Base-by-base conservation (phyloP, 2,797 vertebrate genomes). In the Cynodonichthys magdalenae region DNA sequence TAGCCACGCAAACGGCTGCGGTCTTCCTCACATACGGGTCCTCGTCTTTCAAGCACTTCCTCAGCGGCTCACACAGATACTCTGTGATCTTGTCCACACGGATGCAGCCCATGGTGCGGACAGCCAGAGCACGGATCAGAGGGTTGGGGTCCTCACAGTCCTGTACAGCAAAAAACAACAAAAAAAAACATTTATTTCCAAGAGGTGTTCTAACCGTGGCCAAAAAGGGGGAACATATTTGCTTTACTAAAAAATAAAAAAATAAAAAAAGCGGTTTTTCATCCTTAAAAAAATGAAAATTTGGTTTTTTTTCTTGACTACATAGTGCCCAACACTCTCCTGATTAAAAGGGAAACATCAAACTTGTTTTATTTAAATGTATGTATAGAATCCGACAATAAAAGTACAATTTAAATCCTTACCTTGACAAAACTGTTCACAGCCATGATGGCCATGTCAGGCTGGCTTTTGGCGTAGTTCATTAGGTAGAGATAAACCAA, bases 371-470 rank as follows among this genome's bases (percentile, higher is more conserved):
- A 12, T n/a, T n/a, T 39, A 3, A 39, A 14, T 39, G 11, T 12
- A 12, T 14, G 11, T n/a, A 17, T 44, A 2, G 34, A 42, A 47
- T 14, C 6, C 9, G 2, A 27, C 18, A 28, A 48, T 28, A 20
- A 49, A 24, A 55, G 12, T 47, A 12, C 11, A 27, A 53, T 24
- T 45, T 12, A 3, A 4, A 20, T 44, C 7, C 81, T 92, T 91
- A 90, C 98, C 96, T 99, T 99, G 60, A 99, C 98, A 71, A 99
- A 99, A 90, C 97, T 99, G 92, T 99, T 99, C 74, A 99, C 98
- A 0, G 98, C 98, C 98, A 99, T 99, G 88, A 99, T 99, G 89
- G 98, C 98, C 98, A 99, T 99, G 80, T 99, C 98, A 0, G 98
- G 98, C 80, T 99, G 98, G 69, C 96, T 99, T 83, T 99, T 99